Conservation (phyloP, 2,113 vertebrate genomes). For the Silurus glanis region DNA sequence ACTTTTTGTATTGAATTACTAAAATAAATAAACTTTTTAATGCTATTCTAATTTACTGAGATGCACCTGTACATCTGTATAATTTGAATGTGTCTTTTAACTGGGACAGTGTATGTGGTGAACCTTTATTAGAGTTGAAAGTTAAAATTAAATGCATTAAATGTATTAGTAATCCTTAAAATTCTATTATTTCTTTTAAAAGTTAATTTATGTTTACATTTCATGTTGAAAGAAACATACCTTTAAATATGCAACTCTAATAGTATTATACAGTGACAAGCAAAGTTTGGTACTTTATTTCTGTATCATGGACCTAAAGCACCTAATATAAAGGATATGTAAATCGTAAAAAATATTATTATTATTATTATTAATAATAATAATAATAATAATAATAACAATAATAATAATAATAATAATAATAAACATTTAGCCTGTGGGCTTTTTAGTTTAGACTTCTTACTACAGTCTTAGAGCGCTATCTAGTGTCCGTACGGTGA, state of each 20-base stretch:
- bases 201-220: background rate
- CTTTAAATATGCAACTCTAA: background rate
- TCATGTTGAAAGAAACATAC: background rate
- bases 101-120: background rate
- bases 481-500: background rate
- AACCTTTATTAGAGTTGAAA: background rate
- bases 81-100: background rate
- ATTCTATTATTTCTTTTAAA: background rate
- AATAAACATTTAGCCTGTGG: background rate
- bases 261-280: background rate
- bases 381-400: too few relatives aligned
- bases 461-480: constrained; percentile 8
- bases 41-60: too few relatives aligned
- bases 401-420: too few relatives aligned
- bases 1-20: too few relatives aligned
- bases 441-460: background rate
- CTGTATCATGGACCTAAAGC: background rate
- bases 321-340: too few relatives aligned
- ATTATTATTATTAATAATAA: too few relatives aligned
- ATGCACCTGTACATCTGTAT: background rate
- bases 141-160: background rate
- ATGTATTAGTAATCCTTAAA: background rate
- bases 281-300: background rate
- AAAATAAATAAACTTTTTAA: too few relatives aligned
- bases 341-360: too few relatives aligned